Percentiles rank a stretch among this genome's conserved stretches.
These are phyloP conservation scores for Embiotoca jacksoni DNA, from an alignment of 2,113 vertebrate species.

Conservation along the genomic window DNA sequence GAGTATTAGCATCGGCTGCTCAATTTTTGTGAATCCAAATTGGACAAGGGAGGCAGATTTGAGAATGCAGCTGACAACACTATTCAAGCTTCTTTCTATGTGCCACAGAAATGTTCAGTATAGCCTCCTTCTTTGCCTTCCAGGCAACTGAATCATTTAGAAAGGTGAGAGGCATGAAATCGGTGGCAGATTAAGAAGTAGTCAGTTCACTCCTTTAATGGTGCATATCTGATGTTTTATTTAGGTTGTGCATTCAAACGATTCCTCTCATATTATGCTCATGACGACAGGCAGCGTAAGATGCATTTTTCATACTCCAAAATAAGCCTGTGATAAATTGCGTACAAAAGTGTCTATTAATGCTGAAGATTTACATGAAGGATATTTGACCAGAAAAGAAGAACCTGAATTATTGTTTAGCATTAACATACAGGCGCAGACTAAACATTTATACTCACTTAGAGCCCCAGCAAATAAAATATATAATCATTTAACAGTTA, in stretches of 20 bases:
- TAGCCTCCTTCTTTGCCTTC: slow-evolving; percentile 43
- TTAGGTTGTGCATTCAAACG: slow-evolving; percentile 79
- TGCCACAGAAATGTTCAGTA: slow-evolving; percentile 55
- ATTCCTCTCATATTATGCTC: slow-evolving; percentile 37
- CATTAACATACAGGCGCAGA: not conserved
- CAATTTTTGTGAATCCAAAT: slow-evolving; percentile 63
- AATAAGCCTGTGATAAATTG: slow-evolving; percentile 10
- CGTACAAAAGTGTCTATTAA: not conserved
- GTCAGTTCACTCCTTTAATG: slow-evolving; percentile 82
- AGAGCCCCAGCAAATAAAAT: too few species aligned
- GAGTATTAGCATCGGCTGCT: slow-evolving; percentile 69
- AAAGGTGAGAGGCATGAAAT: slow-evolving; percentile 66
- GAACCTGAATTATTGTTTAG: not conserved
- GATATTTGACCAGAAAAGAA: not conserved
- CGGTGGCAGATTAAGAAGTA: slow-evolving; percentile 68
- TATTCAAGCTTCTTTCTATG: slow-evolving; percentile 59
- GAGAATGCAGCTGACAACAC: slow-evolving; percentile 61
- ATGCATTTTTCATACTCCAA: slow-evolving; percentile 13
- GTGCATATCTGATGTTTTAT: slow-evolving; percentile 85
- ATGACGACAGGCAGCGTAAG: not conserved
- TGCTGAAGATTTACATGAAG: not conserved
- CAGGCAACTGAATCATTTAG: slow-evolving; percentile 80
- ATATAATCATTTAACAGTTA: too few species aligned
- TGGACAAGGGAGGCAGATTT: slow-evolving; percentile 65
- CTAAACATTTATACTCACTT: not conserved